These are phyloP conservation scores for Anagrus nilaparvatae DNA, from an alignment of 1,140 invertebrate species.

Conservation along the genomic window DNA sequence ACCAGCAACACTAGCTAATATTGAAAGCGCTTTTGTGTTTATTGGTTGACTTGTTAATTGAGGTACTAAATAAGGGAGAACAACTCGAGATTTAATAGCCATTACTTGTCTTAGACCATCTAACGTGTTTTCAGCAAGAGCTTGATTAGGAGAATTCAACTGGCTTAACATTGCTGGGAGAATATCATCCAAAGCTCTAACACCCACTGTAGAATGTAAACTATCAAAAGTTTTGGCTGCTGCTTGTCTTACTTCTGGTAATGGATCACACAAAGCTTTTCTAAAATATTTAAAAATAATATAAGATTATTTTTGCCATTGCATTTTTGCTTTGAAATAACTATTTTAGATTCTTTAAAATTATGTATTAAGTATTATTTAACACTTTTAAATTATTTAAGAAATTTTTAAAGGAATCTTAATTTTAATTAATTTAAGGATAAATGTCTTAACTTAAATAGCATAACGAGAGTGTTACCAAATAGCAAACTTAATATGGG, in stretches of 20 bases:
- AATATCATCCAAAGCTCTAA: slow-evolving; percentile 94
- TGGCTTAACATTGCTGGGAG: slow-evolving; percentile 80
- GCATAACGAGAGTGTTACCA: no score
- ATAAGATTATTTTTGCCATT: no score
- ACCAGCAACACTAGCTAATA: slow-evolving; percentile 84
- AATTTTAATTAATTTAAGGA: no score
- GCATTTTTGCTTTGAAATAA: no score
- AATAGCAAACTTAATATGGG: no score
- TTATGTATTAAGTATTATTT: no score
- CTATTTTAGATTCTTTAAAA: no score
- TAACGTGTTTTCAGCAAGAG: slow-evolving; percentile 72
- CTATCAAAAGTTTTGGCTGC: slow-evolving; percentile 96
- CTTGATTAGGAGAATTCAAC: slow-evolving; percentile 65
- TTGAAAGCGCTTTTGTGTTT: slow-evolving; percentile 88
- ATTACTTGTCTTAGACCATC: slow-evolving; percentile 95
- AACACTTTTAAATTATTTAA: no score
- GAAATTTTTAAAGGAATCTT: no score
- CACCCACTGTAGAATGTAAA: slow-evolving; percentile 88
- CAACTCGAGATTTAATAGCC: slow-evolving; percentile 90
- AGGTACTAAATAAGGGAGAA: slow-evolving; percentile 91
- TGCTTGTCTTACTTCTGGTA: slow-evolving; percentile 85
- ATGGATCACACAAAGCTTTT: slow-evolving; percentile 85
- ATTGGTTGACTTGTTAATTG: slow-evolving; percentile 79
- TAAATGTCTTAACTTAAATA: no score
- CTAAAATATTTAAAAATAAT: slow-evolving; percentile 30